A percentile compares a stretch with the other conserved stretches of the same genome.
phyloP scores from a whole-genome alignment of 2,888 invertebrate species.

The Andrena camellia region DNA sequence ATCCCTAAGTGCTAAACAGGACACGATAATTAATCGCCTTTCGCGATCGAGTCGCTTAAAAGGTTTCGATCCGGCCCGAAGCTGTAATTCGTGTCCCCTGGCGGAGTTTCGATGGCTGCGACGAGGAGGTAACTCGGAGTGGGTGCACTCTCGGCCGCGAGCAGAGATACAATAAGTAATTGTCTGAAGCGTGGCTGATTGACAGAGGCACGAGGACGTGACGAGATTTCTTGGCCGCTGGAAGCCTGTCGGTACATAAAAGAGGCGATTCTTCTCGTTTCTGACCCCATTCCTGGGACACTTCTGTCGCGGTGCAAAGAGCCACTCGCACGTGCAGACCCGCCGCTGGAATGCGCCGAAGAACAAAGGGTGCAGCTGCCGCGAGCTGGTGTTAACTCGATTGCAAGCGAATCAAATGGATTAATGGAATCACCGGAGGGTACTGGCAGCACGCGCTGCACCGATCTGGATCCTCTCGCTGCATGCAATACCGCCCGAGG shows the following conservation, averaged over 20 bases:
- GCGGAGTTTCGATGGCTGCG: neutral
- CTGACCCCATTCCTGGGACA: slow-evolving; percentile 61
- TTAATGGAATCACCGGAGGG: slow-evolving; percentile 43
- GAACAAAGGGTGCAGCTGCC: slow-evolving; percentile 63
- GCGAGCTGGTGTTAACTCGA: slow-evolving; percentile 55
- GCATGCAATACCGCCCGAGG: neutral
- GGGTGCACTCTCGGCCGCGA: neutral
- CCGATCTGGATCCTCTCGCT: neutral
- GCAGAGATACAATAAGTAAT: slow-evolving; percentile 11
- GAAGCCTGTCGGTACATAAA: slow-evolving; percentile 37
- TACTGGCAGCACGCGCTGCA: neutral
- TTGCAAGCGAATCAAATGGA: slow-evolving; percentile 54
- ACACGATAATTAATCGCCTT: neutral
- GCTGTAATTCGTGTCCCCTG: neutral
- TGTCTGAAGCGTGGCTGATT: slow-evolving; percentile 33
- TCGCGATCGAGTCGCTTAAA: neutral
- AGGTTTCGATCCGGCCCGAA: neutral
- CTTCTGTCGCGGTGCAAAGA: slow-evolving; percentile 36
- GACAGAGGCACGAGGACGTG: slow-evolving; percentile 36
- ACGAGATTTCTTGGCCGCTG: slow-evolving; percentile 41
- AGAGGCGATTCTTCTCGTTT: slow-evolving; percentile 44
- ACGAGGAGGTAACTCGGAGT: neutral
- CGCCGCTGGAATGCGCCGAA: slow-evolving; percentile 57
- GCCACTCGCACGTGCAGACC: slow-evolving; percentile 51
- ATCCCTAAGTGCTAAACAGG: no score